These are phyloP conservation scores for Leptatherina wallacei DNA, from an alignment of 2,797 vertebrate species.

Conservation along the genomic window DNA sequence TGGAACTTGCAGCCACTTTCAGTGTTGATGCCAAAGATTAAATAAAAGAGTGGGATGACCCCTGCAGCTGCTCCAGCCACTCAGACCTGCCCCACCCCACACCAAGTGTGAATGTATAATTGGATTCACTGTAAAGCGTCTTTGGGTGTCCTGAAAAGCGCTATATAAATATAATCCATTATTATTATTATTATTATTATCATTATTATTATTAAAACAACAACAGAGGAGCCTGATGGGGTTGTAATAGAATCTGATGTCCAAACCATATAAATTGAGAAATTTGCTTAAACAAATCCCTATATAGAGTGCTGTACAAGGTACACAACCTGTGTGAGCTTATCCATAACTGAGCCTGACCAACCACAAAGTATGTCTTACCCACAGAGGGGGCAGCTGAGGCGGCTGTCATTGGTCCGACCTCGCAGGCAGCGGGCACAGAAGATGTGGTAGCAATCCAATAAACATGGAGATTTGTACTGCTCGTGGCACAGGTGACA, in stretches of 20 bases:
- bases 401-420: slow-evolving; percentile 82
- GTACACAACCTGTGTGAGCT: slow-evolving; percentile 6
- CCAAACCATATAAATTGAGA: slow-evolving; percentile 35
- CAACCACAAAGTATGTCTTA: slow-evolving; percentile 73
- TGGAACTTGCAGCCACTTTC: slow-evolving; percentile 43
- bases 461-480: slow-evolving; percentile 89
- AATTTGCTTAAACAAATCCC: slow-evolving; percentile 39
- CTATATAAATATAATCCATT: too few species aligned
- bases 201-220: slow-evolving; percentile 8
- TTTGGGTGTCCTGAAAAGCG: too few species aligned
- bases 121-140: too few species aligned
- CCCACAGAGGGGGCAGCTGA: slow-evolving; percentile 92
- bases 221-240: slow-evolving; percentile 31
- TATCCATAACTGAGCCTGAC: neutral
- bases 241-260: slow-evolving; percentile 43
- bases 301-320: slow-evolving; percentile 9
- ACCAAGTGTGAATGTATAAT: neutral
- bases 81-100: slow-evolving; percentile 42
- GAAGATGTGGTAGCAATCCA: slow-evolving; percentile 95
- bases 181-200: neutral
- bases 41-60: slow-evolving; percentile 63
- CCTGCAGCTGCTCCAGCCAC: slow-evolving; percentile 79
- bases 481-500: slow-evolving; percentile 91
- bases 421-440: slow-evolving; percentile 90
- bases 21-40: slow-evolving; percentile 59